phyloP scores from a whole-genome alignment of 2,113 vertebrate species.

The Polypterus senegalus region DNA sequence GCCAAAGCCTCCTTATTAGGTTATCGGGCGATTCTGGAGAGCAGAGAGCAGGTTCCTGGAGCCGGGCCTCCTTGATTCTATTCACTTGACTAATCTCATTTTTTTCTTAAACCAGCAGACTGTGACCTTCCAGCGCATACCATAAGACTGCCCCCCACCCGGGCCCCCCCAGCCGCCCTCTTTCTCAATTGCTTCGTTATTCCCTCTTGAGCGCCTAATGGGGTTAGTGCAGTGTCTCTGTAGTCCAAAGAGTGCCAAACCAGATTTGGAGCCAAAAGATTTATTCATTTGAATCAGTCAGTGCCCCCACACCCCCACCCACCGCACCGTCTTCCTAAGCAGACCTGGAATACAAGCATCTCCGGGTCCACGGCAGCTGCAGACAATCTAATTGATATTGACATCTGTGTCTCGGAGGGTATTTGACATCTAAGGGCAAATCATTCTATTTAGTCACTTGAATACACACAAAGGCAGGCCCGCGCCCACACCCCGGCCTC shows the following conservation, averaged over 20 bases:
- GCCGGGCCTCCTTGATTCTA: conserved; percentile 43
- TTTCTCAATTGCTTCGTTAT: conserved; percentile 30
- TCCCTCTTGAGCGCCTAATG: conserved; percentile 43
- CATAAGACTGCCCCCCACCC: conserved; percentile 43
- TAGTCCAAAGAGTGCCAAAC: conserved; percentile 47
- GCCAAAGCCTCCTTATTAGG: conserved; percentile 42
- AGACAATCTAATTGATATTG: conserved; percentile 68
- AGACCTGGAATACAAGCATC: conserved; percentile 6
- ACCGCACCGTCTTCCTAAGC: not conserved
- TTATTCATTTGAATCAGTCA: conserved; percentile 23
- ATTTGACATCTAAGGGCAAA: conserved; percentile 73
- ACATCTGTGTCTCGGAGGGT: conserved; percentile 62
- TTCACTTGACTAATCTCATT: conserved; percentile 53
- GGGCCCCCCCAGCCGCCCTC: conserved; percentile 36
- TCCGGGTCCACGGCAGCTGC: conserved; percentile 47
- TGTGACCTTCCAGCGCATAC: conserved; percentile 55
- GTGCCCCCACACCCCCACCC: not conserved
- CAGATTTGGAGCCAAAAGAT: conserved; percentile 59
- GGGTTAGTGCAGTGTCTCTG: conserved; percentile 56
- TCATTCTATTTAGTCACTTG: conserved; percentile 67
- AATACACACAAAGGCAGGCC: conserved; percentile 43
- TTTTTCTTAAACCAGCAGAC: conserved; percentile 40
- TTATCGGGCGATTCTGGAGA: conserved; percentile 48
- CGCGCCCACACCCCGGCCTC: conserved; percentile 28
- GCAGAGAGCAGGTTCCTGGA: conserved; percentile 37